phyloP scores from a whole-genome alignment of 30 jellyfish, hydroid and myxozoan species.

The Haliclystus octoradiatus region DNA sequence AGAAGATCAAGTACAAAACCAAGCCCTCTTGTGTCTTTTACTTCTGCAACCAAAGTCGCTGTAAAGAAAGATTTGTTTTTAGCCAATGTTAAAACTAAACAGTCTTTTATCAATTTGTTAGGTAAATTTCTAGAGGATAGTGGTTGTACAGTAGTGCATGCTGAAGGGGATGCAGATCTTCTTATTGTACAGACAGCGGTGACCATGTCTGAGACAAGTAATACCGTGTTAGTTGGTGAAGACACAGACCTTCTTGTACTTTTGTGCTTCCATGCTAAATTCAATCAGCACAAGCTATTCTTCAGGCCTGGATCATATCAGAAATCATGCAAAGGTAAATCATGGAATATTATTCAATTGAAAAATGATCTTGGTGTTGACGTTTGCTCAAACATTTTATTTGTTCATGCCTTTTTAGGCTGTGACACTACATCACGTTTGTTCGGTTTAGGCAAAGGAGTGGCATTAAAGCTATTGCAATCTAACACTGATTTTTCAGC shows the following conservation, averaged over 20 bases:
- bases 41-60: slow-evolving; percentile 11
- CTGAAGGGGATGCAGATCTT: slow-evolving; percentile 41
- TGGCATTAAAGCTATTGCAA: slow-evolving; percentile 16
- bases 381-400: slow-evolving; percentile 22
- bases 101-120: slow-evolving; percentile 21
- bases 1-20: slow-evolving; percentile 15
- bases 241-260: slow-evolving; percentile 8
- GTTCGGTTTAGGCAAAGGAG: slow-evolving; percentile 43
- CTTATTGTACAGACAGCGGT: slow-evolving; percentile 34
- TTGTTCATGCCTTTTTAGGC: slow-evolving; percentile 47
- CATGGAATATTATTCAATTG: not conserved
- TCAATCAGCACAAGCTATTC: not conserved
- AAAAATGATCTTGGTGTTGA: slow-evolving; percentile 11
- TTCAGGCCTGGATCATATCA: not conserved
- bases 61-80: slow-evolving; percentile 20
- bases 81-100: slow-evolving; percentile 26
- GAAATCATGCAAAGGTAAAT: not conserved
- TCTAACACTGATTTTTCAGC: slow-evolving; percentile 2
- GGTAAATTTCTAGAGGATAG: slow-evolving; percentile 9
- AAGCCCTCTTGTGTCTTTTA: slow-evolving; percentile 16
- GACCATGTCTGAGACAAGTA: not conserved
- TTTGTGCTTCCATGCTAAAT: not conserved
- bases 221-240: slow-evolving; percentile 30
- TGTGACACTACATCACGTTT: slow-evolving; percentile 52
- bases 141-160: slow-evolving; percentile 14